Conservation (phyloP, 2,888 invertebrate genomes). For the Synergus itoensis region DNA sequence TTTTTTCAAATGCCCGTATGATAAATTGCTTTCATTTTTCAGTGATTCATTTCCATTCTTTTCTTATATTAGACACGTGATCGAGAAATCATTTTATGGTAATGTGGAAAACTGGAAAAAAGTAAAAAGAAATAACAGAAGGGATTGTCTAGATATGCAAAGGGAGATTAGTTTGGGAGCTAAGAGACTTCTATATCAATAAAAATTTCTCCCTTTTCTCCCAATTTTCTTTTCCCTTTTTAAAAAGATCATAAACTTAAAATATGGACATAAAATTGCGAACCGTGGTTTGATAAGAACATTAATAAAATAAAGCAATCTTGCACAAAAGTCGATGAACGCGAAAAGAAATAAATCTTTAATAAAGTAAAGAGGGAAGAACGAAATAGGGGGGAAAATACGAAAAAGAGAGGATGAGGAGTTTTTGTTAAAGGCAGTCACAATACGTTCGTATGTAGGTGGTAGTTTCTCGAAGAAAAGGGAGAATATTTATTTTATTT, state of each 20-base stretch:
- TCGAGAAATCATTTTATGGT: conserved; percentile 39
- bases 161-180: not conserved
- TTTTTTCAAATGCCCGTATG: conserved; percentile 3
- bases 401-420: not conserved
- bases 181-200: conserved; percentile 19
- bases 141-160: conserved; percentile 3
- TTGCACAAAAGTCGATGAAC: conserved; percentile 31
- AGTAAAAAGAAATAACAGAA: conserved; percentile 8
- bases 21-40: conserved; percentile 35
- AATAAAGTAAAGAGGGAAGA: conserved; percentile 37
- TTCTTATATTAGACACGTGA: conserved; percentile 27
- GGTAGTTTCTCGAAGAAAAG: conserved; percentile 31
- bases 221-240: not conserved
- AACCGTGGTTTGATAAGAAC: conserved; percentile 26
- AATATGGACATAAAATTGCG: conserved; percentile 1
- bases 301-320: conserved; percentile 28
- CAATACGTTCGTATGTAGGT: conserved; percentile 18
- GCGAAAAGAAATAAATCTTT: conserved; percentile 25
- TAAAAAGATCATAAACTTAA: conserved; percentile 12
- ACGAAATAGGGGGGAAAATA: not conserved
- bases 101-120: conserved; percentile 7
- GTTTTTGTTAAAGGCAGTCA: conserved; percentile 34
- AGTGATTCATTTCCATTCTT: conserved; percentile 24
- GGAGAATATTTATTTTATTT: conserved; percentile 22
- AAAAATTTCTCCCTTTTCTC: not conserved